Evolutionary conservation across 2,113 vertebrate species (phyloP).

Genomic region (Ifrita kowaldi): DNA sequence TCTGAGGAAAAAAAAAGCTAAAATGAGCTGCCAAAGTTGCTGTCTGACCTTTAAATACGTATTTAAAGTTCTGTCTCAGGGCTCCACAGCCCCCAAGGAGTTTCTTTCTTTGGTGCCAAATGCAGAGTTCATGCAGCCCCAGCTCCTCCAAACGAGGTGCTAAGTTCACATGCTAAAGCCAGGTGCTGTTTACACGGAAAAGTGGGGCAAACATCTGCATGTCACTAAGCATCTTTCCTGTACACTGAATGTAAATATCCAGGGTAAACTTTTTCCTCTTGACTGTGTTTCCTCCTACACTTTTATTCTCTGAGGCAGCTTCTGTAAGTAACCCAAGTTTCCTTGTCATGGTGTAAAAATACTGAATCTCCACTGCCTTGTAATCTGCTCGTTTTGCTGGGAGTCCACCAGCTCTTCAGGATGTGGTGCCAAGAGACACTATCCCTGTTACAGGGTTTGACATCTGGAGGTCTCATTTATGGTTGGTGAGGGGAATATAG

Average conservation of each 20-base stretch:
- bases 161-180: not conserved
- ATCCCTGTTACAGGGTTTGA: not conserved
- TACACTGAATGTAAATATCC: not conserved
- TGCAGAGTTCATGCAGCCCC: not conserved
- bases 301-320: not conserved
- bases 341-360: not conserved
- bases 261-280: not conserved
- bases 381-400: not conserved
- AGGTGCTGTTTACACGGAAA: not conserved
- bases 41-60: not conserved
- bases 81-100: not conserved
- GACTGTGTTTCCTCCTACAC: not conserved
- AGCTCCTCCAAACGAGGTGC: not conserved
- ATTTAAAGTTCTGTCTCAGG: not conserved
- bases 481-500: not conserved
- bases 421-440: accelerated
- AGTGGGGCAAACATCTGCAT: not conserved
- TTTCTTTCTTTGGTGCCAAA: not conserved
- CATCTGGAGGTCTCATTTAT: not conserved
- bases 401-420: not conserved
- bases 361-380: not conserved
- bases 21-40: not conserved
- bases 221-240: not conserved
- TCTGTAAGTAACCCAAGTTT: not conserved
- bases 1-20: not conserved